phyloP scores from a whole-genome alignment of 2,113 vertebrate species.

The Taxidea taxus region DNA sequence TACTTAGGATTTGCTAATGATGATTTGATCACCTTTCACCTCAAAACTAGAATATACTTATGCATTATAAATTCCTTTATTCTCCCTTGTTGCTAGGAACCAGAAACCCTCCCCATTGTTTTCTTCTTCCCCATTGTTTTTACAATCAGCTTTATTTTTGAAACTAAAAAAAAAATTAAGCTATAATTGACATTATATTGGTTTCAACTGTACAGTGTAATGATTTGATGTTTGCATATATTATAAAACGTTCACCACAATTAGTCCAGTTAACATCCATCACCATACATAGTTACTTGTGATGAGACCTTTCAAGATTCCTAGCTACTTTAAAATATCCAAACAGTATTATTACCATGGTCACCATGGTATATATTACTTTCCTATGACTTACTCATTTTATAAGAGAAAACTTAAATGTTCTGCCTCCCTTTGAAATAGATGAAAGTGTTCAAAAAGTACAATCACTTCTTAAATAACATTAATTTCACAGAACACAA shows the following conservation, averaged over 20 bases:
- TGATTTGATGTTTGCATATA: neutral
- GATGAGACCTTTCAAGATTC: neutral
- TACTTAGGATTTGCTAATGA: neutral
- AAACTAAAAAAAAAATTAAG: neutral
- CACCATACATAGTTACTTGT: neutral
- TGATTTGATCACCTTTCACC: slow-evolving; percentile 6
- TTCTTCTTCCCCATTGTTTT: neutral
- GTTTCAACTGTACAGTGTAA: neutral
- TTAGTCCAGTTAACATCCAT: neutral
- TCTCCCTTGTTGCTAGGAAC: neutral
- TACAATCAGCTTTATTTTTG: neutral
- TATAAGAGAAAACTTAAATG: neutral
- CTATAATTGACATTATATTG: neutral
- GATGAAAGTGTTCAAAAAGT: neutral
- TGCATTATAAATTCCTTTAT: neutral
- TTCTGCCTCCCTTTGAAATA: neutral
- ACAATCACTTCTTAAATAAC: neutral
- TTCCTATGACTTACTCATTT: neutral
- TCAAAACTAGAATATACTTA: neutral
- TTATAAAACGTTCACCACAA: neutral
- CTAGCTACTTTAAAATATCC: neutral
- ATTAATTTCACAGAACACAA: neutral
- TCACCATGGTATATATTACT: neutral
- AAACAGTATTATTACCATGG: neutral
- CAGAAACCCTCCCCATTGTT: neutral